These are phyloP conservation scores for Apocrypta bakeri DNA, from an alignment of 1,140 invertebrate species.

Conservation along the genomic window DNA sequence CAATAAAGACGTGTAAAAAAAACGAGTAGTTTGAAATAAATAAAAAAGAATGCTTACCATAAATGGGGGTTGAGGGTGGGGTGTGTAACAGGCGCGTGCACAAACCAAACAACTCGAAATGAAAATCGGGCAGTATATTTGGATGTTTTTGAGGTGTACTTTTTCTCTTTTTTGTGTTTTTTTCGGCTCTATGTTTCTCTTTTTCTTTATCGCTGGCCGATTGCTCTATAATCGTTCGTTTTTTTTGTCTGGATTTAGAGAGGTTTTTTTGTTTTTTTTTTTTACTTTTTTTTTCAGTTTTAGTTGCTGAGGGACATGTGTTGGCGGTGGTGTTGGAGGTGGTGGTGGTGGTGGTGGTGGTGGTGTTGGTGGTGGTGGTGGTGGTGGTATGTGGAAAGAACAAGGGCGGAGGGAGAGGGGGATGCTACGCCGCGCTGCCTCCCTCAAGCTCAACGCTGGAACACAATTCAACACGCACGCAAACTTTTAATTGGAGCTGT, in stretches of 20 bases:
- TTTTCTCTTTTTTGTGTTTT: constrained; percentile 59
- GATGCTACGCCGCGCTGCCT: constrained; percentile 74
- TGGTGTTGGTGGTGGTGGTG: constrained; percentile 18
- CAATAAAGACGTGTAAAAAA: constrained; percentile 13
- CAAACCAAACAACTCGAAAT: constrained; percentile 76
- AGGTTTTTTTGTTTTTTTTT: constrained; percentile 50
- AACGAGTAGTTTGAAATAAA: constrained; percentile 65
- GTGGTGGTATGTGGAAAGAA: constrained; percentile 31
- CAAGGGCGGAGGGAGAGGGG: constrained; percentile 59
- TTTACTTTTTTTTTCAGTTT: constrained; percentile 39
- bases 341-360: constrained; percentile 21
- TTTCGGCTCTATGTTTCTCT: constrained; percentile 49
- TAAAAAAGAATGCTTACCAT: constrained; percentile 75
- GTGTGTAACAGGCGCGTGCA: constrained; percentile 75
- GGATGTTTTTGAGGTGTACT: constrained; percentile 63
- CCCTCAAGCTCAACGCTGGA: constrained; percentile 75
- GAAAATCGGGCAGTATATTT: constrained; percentile 73
- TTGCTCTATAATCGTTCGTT: constrained; percentile 30
- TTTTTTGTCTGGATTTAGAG: constrained; percentile 53
- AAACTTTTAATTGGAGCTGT: constrained; percentile 67
- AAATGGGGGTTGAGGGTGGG: constrained; percentile 73
- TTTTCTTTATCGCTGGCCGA: constrained; percentile 48
- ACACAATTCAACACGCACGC: constrained; percentile 75
- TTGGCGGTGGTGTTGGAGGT: constrained; percentile 25
- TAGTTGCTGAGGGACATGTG: constrained; percentile 49